Base-by-base conservation (phyloP, 2,797 vertebrate genomes). In the Lutjanus argentimaculatus region DNA sequence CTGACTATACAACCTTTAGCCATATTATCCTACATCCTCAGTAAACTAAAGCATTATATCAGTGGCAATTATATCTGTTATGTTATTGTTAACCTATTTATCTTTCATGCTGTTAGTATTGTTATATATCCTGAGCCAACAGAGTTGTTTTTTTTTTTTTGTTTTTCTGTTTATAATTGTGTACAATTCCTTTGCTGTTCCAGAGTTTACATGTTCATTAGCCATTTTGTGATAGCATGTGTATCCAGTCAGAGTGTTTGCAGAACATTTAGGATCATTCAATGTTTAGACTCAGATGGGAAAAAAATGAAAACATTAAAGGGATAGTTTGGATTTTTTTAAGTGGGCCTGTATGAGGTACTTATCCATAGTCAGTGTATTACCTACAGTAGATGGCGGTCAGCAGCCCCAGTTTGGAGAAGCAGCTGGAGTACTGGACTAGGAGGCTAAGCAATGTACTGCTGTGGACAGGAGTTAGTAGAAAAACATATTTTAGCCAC, bases 121-220 rank as follows among this genome's bases (percentile, higher is more conserved):
- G 21, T 79, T 42, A 14, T 36, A 19, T 55, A 75, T 86, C 69
- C 68, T 77, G 79, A 92, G 85, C 85, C 76, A 89, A 88, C 68
- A 58, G n/a, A 84, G 1, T 30, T 65, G 40, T 86, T 72, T 58
- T 67, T 84, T 66, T 58, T 67, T 8, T 61, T 16, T 13, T 36
- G 4, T 65, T 46, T 75, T 76, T 51, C 64, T 74, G 43, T 77
- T 81, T 15, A 59, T 73, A 57, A 65, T 67, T 81, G n/a, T 84
- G 77, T 82, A 81, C 59, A 62, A 17, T 85, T 85, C 7, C 56
- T 80, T 88, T 75, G 30, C 59, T 84, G 70, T 85, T 87, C 52
- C 67, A 55, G 64, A 80, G 88, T 91, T 88, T 79, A 85, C 79
- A 80, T 79, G 80, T 85, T 80, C 46, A 58, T 77, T 82, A 86